Percentiles rank a stretch among this genome's conserved stretches.
phyloP scores from a whole-genome alignment of 2,797 vertebrate genomes.

The Decapterus maruadsi region DNA sequence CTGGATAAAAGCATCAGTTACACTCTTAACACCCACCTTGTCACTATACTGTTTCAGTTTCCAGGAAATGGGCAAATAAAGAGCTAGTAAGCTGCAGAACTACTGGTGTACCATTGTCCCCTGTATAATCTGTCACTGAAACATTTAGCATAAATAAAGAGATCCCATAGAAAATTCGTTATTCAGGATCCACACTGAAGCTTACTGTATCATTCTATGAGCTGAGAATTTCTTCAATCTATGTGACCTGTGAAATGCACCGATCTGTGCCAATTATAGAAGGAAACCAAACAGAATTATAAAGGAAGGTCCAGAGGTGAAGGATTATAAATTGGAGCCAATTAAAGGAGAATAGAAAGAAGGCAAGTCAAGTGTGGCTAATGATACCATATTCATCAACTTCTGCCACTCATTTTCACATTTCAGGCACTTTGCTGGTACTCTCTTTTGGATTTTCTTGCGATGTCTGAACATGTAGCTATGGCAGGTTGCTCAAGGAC shows the following conservation, averaged over 20 bases:
- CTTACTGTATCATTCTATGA: background rate
- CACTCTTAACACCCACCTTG: background rate
- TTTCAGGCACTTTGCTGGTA: conserved; percentile 29
- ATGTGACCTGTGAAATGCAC: conserved; percentile 34
- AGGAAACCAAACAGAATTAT: conserved; percentile 44
- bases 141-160: background rate
- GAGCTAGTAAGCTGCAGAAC: background rate
- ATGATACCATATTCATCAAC: conserved; percentile 52
- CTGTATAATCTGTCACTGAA: background rate
- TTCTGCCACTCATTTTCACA: conserved; percentile 48
- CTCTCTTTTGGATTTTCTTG: conserved; percentile 24
- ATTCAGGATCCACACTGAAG: background rate
- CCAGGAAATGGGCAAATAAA: conserved; percentile 2
- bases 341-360: conserved; percentile 45
- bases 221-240: conserved; percentile 20
- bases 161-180: background rate
- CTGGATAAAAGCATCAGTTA: conserved; percentile 7
- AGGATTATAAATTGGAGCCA: conserved; percentile 56
- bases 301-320: conserved; percentile 46
- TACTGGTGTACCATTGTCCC: background rate
- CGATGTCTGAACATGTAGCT: conserved; percentile 30
- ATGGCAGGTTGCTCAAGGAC: conserved; percentile 37
- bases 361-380: conserved; percentile 47
- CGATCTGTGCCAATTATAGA: conserved; percentile 52
- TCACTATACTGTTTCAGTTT: background rate